Evolutionary conservation across 2,888 invertebrate genomes (phyloP).

Genomic region (Drosophila falleni): DNA sequence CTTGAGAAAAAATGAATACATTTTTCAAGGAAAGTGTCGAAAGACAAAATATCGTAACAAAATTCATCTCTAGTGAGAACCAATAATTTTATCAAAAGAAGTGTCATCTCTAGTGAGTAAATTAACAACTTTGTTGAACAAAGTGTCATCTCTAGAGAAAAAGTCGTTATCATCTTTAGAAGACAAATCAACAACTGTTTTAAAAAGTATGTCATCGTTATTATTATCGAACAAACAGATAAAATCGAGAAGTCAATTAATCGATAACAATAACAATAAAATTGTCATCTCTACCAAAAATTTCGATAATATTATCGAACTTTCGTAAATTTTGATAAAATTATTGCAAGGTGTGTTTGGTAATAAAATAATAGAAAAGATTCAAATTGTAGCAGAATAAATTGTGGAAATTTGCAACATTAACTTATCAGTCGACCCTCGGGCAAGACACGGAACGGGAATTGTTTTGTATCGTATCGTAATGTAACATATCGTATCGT

Average conservation of each 20-base stretch:
- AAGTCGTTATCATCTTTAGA: too few relatives aligned
- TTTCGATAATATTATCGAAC: background rate
- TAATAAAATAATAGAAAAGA: too few relatives aligned
- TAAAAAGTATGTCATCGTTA: background rate
- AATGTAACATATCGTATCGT: slow-evolving; percentile 31
- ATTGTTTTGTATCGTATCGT: slow-evolving; percentile 26
- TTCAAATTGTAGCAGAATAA: too few relatives aligned
- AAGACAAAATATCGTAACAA: background rate
- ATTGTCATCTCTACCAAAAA: background rate
- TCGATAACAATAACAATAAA: background rate
- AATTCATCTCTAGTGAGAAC: too few relatives aligned
- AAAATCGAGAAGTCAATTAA: background rate
- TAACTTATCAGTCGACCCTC: slow-evolving; percentile 1
- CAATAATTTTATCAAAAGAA: background rate
- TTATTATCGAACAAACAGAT: background rate
- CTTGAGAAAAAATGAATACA: too few relatives aligned
- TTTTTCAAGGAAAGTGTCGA: too few relatives aligned
- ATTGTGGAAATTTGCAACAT: too few relatives aligned
- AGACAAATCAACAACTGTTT: background rate
- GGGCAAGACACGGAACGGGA: slow-evolving; percentile 27
- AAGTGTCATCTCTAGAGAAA: background rate
- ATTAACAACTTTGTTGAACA: too few relatives aligned
- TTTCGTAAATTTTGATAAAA: too few relatives aligned
- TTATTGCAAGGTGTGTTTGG: too few relatives aligned
- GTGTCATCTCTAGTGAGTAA: too few relatives aligned